phyloP scores from a whole-genome alignment of 2,888 invertebrate genomes.

The Lochmaea crataegi region DNA sequence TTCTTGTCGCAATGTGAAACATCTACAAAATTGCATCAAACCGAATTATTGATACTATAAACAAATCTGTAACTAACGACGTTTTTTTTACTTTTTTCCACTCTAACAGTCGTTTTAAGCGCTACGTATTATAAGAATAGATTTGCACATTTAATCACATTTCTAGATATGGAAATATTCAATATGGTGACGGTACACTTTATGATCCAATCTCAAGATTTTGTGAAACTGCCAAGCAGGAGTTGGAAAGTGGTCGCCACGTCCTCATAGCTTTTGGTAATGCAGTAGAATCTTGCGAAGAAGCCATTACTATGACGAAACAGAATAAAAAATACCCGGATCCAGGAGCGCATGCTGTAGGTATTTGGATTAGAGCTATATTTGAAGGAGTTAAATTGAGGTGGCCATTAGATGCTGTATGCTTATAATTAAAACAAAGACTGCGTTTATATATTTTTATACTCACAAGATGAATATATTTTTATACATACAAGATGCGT shows the following conservation, averaged over 20 bases:
- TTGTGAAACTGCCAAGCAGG: constrained; percentile 50
- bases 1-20: too few species aligned
- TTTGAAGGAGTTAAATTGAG: constrained; percentile 65
- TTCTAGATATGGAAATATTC: constrained; percentile 71
- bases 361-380: constrained; percentile 70
- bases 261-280: constrained; percentile 59
- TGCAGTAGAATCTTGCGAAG: constrained; percentile 63
- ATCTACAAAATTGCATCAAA: too few species aligned
- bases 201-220: constrained; percentile 64
- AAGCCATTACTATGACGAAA: constrained; percentile 55
- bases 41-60: too few species aligned
- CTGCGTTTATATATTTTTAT: constrained; percentile 1
- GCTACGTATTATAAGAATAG: too few species aligned
- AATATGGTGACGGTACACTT: constrained; percentile 75
- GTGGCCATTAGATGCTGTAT: constrained; percentile 40
- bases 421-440: neutral
- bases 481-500: neutral
- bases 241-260: constrained; percentile 47
- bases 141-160: neutral
- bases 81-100: too few species aligned
- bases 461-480: neutral
- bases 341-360: constrained; percentile 72
- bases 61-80: too few species aligned
- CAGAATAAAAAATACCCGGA: constrained; percentile 64
- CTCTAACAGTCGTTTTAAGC: too few species aligned